Evolutionary conservation across 2,797 vertebrate genomes (phyloP).

Genomic region (Discoglossus pictus): DNA sequence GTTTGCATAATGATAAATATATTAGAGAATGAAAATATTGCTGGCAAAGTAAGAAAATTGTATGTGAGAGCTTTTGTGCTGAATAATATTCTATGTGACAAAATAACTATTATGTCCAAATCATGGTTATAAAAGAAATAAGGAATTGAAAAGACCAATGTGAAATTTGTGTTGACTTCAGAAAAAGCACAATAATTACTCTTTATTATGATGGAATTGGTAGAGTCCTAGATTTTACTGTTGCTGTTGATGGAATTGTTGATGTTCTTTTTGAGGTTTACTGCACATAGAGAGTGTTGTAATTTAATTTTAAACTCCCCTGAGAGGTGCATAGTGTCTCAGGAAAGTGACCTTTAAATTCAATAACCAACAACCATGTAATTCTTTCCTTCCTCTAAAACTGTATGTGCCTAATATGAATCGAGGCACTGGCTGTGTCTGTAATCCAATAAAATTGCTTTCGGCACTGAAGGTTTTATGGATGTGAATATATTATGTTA

Average conservation of each 20-base stretch:
- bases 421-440: slow-evolving; percentile 44
- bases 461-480: slow-evolving; percentile 36
- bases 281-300: slow-evolving; percentile 50
- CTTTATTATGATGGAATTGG: slow-evolving; percentile 49
- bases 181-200: slow-evolving; percentile 51
- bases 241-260: slow-evolving; percentile 49
- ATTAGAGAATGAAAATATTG: slow-evolving; percentile 32
- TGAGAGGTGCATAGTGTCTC: slow-evolving; percentile 48
- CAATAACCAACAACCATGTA: slow-evolving; percentile 52
- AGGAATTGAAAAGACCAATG: slow-evolving; percentile 40
- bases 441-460: slow-evolving; percentile 48
- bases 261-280: slow-evolving; percentile 51
- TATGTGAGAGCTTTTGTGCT: slow-evolving; percentile 34
- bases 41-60: slow-evolving; percentile 15
- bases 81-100: slow-evolving; percentile 43
- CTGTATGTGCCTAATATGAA: slow-evolving; percentile 37
- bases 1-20: slow-evolving; percentile 29
- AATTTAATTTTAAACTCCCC: slow-evolving; percentile 51
- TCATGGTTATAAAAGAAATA: slow-evolving; percentile 45
- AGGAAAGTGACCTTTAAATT: slow-evolving; percentile 53
- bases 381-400: slow-evolving; percentile 48
- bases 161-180: slow-evolving; percentile 45
- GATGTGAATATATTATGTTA: slow-evolving; percentile 46
- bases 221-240: slow-evolving; percentile 47
- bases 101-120: slow-evolving; percentile 45